Base-by-base conservation (phyloP, 2,888 invertebrate genomes). In the Tortrix viridana region DNA sequence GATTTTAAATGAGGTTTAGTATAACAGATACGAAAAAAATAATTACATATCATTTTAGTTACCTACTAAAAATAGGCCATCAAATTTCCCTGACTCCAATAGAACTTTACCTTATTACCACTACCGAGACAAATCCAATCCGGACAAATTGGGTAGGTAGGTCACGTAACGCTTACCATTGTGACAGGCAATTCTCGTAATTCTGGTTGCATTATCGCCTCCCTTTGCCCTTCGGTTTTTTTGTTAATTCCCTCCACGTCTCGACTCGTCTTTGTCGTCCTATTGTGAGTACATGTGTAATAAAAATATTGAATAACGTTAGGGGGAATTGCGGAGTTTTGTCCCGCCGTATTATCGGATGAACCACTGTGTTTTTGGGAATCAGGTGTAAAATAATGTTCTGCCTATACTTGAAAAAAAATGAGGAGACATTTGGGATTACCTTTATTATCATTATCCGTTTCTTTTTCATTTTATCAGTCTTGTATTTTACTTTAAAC, bases 181-280 rank as follows among this genome's bases (percentile, higher is more conserved):
- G 87, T 88, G 81, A 81, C 81, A 81, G 72, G 74, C 76, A 74
- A 80, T 83, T 85, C 81, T 80, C 79, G 76, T 79, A 77, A 86
- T 78, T 81, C 79, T 76, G 32, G 77, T 75, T 69, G 85, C 74
- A 79, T 86, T 84, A 82, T 75, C 80, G 70, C 74, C 85, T 77
- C 86, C 84, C 84, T 76, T 84, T 84, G 78, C 77, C 77, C 81
- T 64, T 76, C 75, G 74, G 70, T 77, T 85, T 88, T 85, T 85
- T 85, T 84, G 83, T 84, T 85, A 88, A 90, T 90, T 90, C 91
- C 72, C 79, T 67, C 77, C 89, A 89, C 91, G 91, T 90, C 77
- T 77, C 70, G 48, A 65, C 70, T 71, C 71, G 66, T 78, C 84
- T 88, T 89, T 89, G 85, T 88, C 86, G 80, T 85, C 78, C 81